Percentiles rank a stretch among this genome's conserved stretches.
Evolutionary conservation across 2,888 invertebrate species (phyloP).

Genomic region (Ellobium chinense): DNA sequence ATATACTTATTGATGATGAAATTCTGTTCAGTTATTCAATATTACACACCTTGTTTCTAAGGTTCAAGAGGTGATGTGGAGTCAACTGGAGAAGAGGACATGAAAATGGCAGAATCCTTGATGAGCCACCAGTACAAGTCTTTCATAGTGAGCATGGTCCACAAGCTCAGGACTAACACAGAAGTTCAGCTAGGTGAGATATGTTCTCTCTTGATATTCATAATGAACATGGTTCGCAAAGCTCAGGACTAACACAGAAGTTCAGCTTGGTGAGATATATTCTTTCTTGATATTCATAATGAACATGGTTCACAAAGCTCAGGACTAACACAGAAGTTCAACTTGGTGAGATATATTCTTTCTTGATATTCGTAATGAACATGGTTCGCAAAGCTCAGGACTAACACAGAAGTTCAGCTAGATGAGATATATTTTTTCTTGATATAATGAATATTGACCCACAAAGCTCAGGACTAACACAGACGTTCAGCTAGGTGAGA

Average conservation of each 20-base stretch:
- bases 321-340: slow-evolving; percentile 90
- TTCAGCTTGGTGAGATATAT: slow-evolving; percentile 88
- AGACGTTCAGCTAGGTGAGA: slow-evolving; percentile 88
- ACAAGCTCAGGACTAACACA: slow-evolving; percentile 89
- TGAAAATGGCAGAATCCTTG: slow-evolving; percentile 87
- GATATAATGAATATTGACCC: too few relatives aligned
- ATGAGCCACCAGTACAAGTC: slow-evolving; percentile 85
- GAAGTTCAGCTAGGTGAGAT: slow-evolving; percentile 89
- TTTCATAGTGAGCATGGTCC: slow-evolving; percentile 87
- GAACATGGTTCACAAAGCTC: slow-evolving; percentile 88
- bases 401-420: slow-evolving; percentile 90
- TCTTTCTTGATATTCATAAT: too few relatives aligned
- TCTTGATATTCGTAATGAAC: slow-evolving; percentile 88
- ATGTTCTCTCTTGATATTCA: too few relatives aligned
- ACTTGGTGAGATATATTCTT: too few relatives aligned
- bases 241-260: slow-evolving; percentile 89
- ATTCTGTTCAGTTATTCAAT: too few relatives aligned
- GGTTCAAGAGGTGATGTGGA: slow-evolving; percentile 33
- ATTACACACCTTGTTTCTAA: neutral
- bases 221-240: slow-evolving; percentile 89
- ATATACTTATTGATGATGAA: too few relatives aligned
- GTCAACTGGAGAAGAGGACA: slow-evolving; percentile 40
- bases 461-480: slow-evolving; percentile 90
- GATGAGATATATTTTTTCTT: too few relatives aligned
- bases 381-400: slow-evolving; percentile 89